A percentile compares a stretch with the other conserved stretches of the same genome.
Evolutionary conservation across 2,113 vertebrate genomes (phyloP).

Genomic region (Microcebus jonahi): DNA sequence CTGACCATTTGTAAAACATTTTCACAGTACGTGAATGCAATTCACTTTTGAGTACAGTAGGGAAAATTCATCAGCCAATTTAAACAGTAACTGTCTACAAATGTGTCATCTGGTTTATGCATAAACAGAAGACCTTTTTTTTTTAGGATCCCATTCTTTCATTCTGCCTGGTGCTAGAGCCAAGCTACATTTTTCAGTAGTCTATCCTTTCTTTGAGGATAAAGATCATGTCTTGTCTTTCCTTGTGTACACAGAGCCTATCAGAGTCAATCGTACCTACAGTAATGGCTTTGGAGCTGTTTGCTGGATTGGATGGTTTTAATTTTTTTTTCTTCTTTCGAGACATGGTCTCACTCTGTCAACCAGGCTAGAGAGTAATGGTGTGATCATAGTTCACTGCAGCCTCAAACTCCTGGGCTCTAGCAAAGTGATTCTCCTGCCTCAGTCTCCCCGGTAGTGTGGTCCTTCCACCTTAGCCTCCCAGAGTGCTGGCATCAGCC

Average conservation of each 20-base stretch:
- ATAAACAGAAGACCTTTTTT: constrained; percentile 29
- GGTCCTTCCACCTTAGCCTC: too few relatives aligned
- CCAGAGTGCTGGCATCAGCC: too few relatives aligned
- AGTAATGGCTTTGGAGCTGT: neutral
- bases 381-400: too few relatives aligned
- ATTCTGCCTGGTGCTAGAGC: neutral
- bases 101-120: neutral
- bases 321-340: neutral
- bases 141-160: constrained; percentile 8
- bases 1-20: neutral
- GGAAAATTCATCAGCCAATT: constrained; percentile 8
- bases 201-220: constrained; percentile 6
- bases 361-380: too few relatives aligned
- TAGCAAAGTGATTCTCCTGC: too few relatives aligned
- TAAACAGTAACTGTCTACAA: constrained; percentile 41
- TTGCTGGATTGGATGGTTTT: neutral
- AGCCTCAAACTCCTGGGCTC: too few relatives aligned
- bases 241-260: neutral
- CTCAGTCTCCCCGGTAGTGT: too few relatives aligned
- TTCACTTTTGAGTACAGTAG: neutral
- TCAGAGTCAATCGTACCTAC: neutral
- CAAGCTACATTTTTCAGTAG: neutral
- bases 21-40: neutral
- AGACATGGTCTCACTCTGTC: too few relatives aligned
- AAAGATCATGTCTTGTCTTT: neutral